Evolutionary conservation across 2,797 vertebrate species (phyloP), one percentile per base, ranked within the genome.

Genomic region (Corythornis leucogaster): DNA sequence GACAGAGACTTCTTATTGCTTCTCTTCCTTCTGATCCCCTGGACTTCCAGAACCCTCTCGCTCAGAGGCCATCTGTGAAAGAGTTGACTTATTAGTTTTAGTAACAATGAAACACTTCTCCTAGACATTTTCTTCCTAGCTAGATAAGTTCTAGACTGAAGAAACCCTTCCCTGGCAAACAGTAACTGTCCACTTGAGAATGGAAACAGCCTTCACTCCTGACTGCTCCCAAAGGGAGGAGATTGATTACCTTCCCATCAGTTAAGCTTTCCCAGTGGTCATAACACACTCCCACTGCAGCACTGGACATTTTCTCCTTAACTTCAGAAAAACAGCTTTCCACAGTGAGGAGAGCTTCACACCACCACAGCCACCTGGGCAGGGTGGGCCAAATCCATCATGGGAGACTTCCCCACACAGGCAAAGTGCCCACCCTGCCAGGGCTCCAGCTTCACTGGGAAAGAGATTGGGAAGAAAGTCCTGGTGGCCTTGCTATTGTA

Each of bases 41-140:
- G 97, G 92, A 54, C 98, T 98, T 83, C 98, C 98, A 76, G 98
- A 98, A 54, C 98, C 94, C 64, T 99, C 99, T 42, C 99, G 97
- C 87, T 99, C 99, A 4, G 99, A 98, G 59, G 99, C 99, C 99
- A 99, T 99, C 99, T 99, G 96, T 77, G 81, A 79, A 95, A 85
- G 77, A 85, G 79, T 61, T 25, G 3, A 43, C 74, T 92, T 31
- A 30, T 96, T n/a, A 96, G 20, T 54, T 18, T 67, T 11, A 77
- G 31, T 5, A 51, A 59, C 42, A 82, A 40, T 21, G 83, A 57
- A 43, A 50, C 5, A 6, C 42, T 75, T 28, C 30, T 55, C 48
- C 45, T 8, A 25, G 31, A 8, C 6, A 8, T 26, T 6, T 28
- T 11, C 15, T 24, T 5, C 57, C 63, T 11, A 46, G 19, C 33